Conservation (phyloP, 2,797 vertebrate genomes). For the Petrocephalus sullivani region DNA sequence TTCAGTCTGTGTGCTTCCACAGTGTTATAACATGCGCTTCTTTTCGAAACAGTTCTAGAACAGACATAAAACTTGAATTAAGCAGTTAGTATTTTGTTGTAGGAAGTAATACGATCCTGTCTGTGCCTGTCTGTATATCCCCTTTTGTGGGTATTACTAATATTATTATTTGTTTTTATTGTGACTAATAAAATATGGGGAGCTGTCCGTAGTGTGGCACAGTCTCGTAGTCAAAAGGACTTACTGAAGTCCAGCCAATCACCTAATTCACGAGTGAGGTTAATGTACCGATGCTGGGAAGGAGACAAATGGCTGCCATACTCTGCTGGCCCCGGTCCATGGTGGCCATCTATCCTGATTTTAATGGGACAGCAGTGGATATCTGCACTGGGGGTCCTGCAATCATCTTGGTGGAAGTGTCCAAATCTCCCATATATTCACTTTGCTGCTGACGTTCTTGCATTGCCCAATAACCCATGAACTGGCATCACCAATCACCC, state of each 20-base stretch:
- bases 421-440: neutral
- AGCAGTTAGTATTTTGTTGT: neutral
- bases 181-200: neutral
- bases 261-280: slow-evolving; percentile 10
- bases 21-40: neutral
- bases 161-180: neutral
- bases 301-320: neutral
- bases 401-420: neutral
- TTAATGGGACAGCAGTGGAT: neutral
- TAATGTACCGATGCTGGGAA: slow-evolving; percentile 9
- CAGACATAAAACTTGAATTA: neutral
- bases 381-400: neutral
- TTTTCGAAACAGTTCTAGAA: neutral
- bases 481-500: neutral
- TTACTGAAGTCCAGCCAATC: neutral
- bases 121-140: neutral
- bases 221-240: neutral
- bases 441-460: neutral
- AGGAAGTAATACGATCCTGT: neutral
- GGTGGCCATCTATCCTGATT: neutral
- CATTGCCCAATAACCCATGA: neutral
- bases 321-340: neutral
- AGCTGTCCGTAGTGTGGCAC: neutral
- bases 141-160: neutral
- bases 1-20: neutral